Evolutionary conservation across 2,113 vertebrate genomes (phyloP), one percentile per base, ranked within the genome.

Genomic region (Brachirus orientalis): DNA sequence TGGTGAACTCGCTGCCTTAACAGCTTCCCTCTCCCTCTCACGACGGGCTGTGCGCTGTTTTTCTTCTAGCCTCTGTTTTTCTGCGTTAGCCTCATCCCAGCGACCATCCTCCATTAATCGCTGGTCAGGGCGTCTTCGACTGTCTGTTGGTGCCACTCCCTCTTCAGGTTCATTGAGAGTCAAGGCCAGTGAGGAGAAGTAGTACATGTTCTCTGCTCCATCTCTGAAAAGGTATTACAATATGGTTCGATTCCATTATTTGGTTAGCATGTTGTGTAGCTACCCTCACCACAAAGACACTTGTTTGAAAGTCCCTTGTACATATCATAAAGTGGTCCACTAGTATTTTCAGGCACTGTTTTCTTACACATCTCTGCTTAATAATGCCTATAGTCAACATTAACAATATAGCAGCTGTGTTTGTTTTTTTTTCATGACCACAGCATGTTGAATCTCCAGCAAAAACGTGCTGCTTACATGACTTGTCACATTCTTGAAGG

Each of bases 191-290:
- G 95, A 93, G 12, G 97, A 98, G 85, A 99, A 99, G 86, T 92
- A 98, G 86, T 99, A 98, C 97, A 98, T 99, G 85, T 92, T 96
- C 75, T 99, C 97, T 0, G 97, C 96, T 1, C 96, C 94, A 55
- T 98, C 98, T 58, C 96, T 97, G 47, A 1, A 38, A 64, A 47
- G 19, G 41, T 22, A 76, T 7, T 8, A 41, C 9, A 17, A 72
- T 13, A 18, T 73, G 64, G 6, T 7, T 40, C 11, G 9, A 40
- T 8, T 9, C 8, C 38, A 28, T 28, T 28, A 4, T 28, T n/a
- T n/a, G n/a, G n/a, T n/a, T n/a, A n/a, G n/a, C n/a, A n/a, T n/a
- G n/a, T n/a, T n/a, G n/a, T n/a, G n/a, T n/a, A n/a, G n/a, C n/a
- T n/a, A n/a, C n/a, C n/a, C n/a, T n/a, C n/a, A n/a, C n/a, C n/a